Evolutionary conservation across 2,797 vertebrate genomes (phyloP).

Genomic region (Thunnus albacares): DNA sequence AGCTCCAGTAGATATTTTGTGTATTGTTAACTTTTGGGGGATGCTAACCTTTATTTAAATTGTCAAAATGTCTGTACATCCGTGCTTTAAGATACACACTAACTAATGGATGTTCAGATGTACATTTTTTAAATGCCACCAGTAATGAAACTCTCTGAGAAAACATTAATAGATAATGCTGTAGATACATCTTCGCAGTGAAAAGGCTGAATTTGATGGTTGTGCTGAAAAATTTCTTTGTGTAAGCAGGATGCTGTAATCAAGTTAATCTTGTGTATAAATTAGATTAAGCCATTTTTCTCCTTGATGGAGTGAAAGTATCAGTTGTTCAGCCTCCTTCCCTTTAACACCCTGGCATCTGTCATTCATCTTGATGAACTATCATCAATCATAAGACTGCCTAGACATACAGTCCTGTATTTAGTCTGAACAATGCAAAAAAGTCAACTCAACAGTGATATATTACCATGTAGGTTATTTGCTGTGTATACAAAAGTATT

Average conservation of each 20-base stretch:
- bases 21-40: slow-evolving; percentile 3
- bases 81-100: slow-evolving; percentile 13
- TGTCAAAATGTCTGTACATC: background rate
- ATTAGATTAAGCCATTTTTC: slow-evolving; percentile 19
- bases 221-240: slow-evolving; percentile 36
- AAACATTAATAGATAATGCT: slow-evolving; percentile 35
- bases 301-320: slow-evolving; percentile 28
- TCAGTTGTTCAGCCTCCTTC: background rate
- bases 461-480: background rate
- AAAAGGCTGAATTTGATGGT: slow-evolving; percentile 36
- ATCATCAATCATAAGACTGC: slow-evolving; percentile 37
- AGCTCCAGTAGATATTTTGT: too few relatives aligned
- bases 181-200: slow-evolving; percentile 18
- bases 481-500: background rate
- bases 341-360: slow-evolving; percentile 5
- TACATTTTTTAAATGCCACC: slow-evolving; percentile 47
- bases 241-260: slow-evolving; percentile 12
- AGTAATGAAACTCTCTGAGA: slow-evolving; percentile 34
- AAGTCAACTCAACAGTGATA: background rate
- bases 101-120: slow-evolving; percentile 36
- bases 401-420: slow-evolving; percentile 8
- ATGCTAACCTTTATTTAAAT: background rate
- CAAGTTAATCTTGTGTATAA: slow-evolving; percentile 6
- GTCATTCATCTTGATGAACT: slow-evolving; percentile 51
- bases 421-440: slow-evolving; percentile 10